Evolutionary conservation across 1,140 invertebrate species (phyloP), one percentile per base, ranked within the genome.

Genomic region (Venturia canescens): DNA sequence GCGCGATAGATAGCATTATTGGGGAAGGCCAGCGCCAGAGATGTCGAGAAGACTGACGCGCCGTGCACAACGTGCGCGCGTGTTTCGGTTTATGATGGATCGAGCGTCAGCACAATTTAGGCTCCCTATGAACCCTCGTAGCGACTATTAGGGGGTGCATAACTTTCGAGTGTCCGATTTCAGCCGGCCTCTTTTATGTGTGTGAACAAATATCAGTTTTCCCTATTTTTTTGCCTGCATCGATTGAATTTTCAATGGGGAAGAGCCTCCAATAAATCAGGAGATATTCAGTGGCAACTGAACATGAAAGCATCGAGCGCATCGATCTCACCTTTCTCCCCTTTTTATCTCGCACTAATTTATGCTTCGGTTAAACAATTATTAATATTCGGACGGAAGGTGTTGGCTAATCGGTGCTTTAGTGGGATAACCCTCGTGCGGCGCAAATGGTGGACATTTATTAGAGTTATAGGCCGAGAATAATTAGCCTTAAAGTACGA

Each of bases 31-130:
- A 60, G 16, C 27, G 21, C 70, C 23, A 57, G 60, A 66, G 75
- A 60, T 34, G 57, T 63, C 50, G n/a, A 78, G 38, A 23, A 77
- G 50, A 78, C n/a, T 71, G 69, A 48, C 34, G 34, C n/a, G 34
- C 29, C 60, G 48, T 27, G 26, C 23, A 50, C 27, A 66, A 21
- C n/a, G 60, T 26, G 27, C 29, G 38, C 34, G 34, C 21, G 29
- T 57, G 50, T 38, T 60, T 63, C 31, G 50, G 57, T 34, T 57
- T 80, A 81, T 86, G 82, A 86, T 86, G 81, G 79, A 85, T 83
- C 82, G 80, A 83, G 74, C 66, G 57, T 82, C 63, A 77, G 70
- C 70, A 26, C 38, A 44, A 71, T 71, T 71, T 23, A 71, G 69
- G 69, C 21, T 48, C 48, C 23, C n/a, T 63, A 63, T 26, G n/a